phyloP scores from a whole-genome alignment of 1,140 invertebrate species.

The Atta texana region DNA sequence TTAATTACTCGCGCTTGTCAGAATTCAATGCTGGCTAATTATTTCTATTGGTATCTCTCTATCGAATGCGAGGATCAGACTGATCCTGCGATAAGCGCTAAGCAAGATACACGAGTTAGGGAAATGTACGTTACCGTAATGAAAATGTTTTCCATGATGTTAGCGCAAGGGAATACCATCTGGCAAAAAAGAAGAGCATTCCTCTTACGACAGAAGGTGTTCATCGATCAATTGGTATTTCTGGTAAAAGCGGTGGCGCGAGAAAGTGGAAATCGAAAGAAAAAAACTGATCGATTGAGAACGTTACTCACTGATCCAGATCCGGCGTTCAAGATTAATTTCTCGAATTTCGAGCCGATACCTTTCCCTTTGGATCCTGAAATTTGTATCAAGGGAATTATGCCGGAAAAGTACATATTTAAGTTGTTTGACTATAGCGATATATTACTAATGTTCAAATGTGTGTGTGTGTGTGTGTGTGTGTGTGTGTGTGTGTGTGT shows the following conservation, averaged over 20 bases:
- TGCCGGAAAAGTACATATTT: constrained; percentile 90
- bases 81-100: constrained; percentile 88
- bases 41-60: constrained; percentile 98
- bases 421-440: constrained; percentile 17
- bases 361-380: constrained; percentile 98
- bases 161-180: constrained; percentile 89
- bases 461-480: too few species aligned
- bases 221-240: constrained; percentile 96
- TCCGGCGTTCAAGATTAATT: constrained; percentile 94
- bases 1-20: constrained; percentile 95
- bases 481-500: too few species aligned
- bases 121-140: constrained; percentile 97
- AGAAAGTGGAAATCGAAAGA: constrained; percentile 96
- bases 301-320: constrained; percentile 93
- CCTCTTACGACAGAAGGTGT: constrained; percentile 93
- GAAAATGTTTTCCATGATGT: constrained; percentile 92
- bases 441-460: constrained; percentile 22
- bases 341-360: constrained; percentile 96
- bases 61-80: constrained; percentile 96
- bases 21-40: constrained; percentile 96
- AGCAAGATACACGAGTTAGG: constrained; percentile 91
- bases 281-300: constrained; percentile 96
- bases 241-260: constrained; percentile 96
- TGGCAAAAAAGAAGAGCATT: constrained; percentile 90
- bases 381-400: constrained; percentile 95